Conservation (phyloP, 2,113 vertebrate genomes). For the Pachyramphus minor region DNA sequence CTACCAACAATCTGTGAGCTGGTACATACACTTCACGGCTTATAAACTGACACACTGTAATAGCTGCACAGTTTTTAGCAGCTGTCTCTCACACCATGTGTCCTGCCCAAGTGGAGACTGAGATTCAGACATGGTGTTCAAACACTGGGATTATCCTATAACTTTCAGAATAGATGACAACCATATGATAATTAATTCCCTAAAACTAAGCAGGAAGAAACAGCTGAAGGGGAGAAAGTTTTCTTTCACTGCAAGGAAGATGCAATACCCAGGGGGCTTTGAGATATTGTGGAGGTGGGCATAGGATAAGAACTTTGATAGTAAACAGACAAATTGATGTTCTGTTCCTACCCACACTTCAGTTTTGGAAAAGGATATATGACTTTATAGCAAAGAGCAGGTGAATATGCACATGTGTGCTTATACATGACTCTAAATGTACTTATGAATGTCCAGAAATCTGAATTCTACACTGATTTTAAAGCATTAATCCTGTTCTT, state of each 20-base stretch:
- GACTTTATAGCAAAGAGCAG: background rate
- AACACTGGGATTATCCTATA: conserved; percentile 38
- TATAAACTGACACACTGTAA: conserved; percentile 61
- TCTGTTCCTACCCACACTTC: background rate
- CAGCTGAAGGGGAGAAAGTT: background rate
- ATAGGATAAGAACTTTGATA: background rate
- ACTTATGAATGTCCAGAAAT: background rate
- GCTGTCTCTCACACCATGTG: conserved; percentile 66
- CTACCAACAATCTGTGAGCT: conserved; percentile 58
- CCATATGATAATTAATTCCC: background rate
- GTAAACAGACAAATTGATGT: background rate
- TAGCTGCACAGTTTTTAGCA: conserved; percentile 62
- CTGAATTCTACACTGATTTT: background rate
- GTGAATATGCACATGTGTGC: background rate
- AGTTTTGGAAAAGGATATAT: background rate
- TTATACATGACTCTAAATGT: background rate
- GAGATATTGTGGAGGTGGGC: background rate
- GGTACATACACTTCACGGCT: conserved; percentile 51
- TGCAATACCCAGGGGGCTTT: background rate
- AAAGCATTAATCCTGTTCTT: background rate
- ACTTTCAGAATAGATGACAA: conserved; percentile 32
- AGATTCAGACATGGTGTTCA: conserved; percentile 42
- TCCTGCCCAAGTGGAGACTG: conserved; percentile 48
- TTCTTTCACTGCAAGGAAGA: background rate
- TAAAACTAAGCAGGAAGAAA: background rate